Percentiles rank a stretch among this genome's conserved stretches.
Conservation (phyloP, 2,113 vertebrate genomes). For the Lota lota region DNA sequence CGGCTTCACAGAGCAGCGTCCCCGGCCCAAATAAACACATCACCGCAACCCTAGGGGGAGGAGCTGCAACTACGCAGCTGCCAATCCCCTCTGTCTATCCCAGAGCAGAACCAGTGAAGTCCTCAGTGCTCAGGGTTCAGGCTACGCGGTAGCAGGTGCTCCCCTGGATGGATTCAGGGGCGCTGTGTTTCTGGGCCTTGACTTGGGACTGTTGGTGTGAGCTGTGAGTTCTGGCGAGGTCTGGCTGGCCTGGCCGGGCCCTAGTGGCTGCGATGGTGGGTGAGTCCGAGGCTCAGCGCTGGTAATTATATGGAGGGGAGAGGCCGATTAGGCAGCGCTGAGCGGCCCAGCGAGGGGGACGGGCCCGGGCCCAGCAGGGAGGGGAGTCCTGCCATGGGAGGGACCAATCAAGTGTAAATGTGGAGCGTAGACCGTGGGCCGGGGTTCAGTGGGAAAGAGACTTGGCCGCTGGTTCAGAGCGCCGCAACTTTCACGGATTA, state of each 20-base stretch:
- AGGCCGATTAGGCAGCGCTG: constrained; percentile 88
- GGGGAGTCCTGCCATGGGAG: constrained; percentile 90
- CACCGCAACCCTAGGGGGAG: constrained; percentile 59
- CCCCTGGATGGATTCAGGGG: constrained; percentile 30
- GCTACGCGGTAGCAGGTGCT: constrained; percentile 55
- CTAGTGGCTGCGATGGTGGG: constrained; percentile 57
- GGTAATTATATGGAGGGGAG: constrained; percentile 91
- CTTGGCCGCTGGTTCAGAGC: constrained; percentile 94
- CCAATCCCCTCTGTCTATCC: constrained; percentile 42
- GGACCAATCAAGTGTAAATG: constrained; percentile 97
- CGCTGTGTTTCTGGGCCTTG: constrained; percentile 36
- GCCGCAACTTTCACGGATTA: constrained; percentile 99
- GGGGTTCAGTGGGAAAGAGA: constrained; percentile 95
- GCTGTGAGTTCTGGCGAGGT: constrained; percentile 50
- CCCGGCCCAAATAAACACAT: constrained; percentile 72
- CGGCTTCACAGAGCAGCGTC: constrained; percentile 47
- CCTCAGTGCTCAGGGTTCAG: constrained; percentile 58
- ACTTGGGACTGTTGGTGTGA: constrained; percentile 42
- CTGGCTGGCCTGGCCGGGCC: constrained; percentile 48
- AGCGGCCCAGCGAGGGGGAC: constrained; percentile 85
- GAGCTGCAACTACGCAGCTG: constrained; percentile 53
- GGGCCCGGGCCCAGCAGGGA: constrained; percentile 91
- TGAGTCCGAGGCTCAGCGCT: constrained; percentile 65
- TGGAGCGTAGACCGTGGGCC: constrained; percentile 88
- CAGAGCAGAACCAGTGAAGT: constrained; percentile 49